A percentile compares a stretch with the other conserved stretches of the same genome.
phyloP scores from a whole-genome alignment of 2,113 vertebrate genomes.

The Petaurus breviceps region DNA sequence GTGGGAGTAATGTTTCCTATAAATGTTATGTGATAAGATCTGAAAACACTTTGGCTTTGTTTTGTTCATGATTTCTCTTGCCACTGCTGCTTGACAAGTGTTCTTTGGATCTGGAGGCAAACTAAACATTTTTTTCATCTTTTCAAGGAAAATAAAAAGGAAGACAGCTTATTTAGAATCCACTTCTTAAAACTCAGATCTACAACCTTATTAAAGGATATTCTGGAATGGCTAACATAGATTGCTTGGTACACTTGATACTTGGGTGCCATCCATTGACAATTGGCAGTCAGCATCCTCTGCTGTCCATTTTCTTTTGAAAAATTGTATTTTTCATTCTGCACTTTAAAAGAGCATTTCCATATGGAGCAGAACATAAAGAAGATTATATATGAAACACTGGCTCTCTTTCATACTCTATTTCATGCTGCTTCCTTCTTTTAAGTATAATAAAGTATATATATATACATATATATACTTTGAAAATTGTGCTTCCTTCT shows the following conservation, averaged over 20 bases:
- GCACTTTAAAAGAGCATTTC: not conserved
- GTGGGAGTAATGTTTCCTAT: not conserved
- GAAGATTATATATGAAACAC: not conserved
- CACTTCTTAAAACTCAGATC: not conserved
- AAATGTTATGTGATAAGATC: not conserved
- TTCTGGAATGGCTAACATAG: not conserved
- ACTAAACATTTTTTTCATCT: not conserved
- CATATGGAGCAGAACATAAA: not conserved
- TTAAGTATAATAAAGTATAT: not conserved
- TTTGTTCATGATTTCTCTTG: not conserved
- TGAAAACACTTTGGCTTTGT: not conserved
- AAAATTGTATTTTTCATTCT: too few species aligned
- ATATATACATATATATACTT: not conserved
- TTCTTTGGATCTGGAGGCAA: not conserved
- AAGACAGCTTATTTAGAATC: not conserved
- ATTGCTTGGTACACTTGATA: not conserved
- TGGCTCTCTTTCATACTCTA: not conserved
- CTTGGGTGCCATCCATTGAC: not conserved
- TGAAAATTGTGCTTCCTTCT: not conserved
- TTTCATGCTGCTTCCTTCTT: not conserved
- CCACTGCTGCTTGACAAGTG: not conserved
- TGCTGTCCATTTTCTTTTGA: not conserved
- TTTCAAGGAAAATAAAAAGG: not conserved
- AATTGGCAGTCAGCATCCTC: not conserved
- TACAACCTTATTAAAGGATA: not conserved